Evolutionary conservation across 1,140 invertebrate species (phyloP).

Genomic region (Batillaria attramentaria): DNA sequence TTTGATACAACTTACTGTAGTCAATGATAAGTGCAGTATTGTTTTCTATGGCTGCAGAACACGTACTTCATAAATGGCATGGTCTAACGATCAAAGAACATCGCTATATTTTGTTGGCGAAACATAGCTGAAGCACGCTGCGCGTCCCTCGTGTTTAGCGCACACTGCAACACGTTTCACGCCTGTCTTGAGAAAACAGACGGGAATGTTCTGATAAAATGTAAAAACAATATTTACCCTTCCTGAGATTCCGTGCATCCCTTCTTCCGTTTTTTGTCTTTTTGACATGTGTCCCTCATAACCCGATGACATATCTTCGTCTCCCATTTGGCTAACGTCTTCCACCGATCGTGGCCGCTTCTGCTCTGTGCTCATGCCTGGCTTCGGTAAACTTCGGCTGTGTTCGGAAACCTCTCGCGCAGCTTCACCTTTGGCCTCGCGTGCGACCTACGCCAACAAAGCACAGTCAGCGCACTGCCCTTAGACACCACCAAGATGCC

Average conservation of each 20-base stretch:
- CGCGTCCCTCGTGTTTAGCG: too few relatives aligned
- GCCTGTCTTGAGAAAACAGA: too few relatives aligned
- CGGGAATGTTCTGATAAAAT: too few relatives aligned
- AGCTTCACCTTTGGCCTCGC: not conserved
- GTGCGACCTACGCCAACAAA: not conserved
- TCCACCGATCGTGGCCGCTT: slow-evolving; percentile 18
- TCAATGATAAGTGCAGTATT: too few relatives aligned
- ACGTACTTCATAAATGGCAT: too few relatives aligned
- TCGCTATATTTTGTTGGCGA: too few relatives aligned
- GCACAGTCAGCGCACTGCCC: not conserved
- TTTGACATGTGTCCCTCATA: slow-evolving; percentile 68
- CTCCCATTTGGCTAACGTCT: slow-evolving; percentile 23
- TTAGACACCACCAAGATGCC: slow-evolving; percentile 10
- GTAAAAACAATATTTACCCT: too few relatives aligned
- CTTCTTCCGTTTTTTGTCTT: slow-evolving; percentile 66
- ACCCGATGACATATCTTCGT: slow-evolving; percentile 49
- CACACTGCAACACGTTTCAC: too few relatives aligned
- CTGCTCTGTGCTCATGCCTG: slow-evolving; percentile 15
- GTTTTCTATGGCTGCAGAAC: too few relatives aligned
- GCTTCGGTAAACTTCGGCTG: slow-evolving; percentile 27
- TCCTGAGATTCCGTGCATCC: slow-evolving; percentile 48
- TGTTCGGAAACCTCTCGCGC: slow-evolving; percentile 11
- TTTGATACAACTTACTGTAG: too few relatives aligned
- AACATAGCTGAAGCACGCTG: too few relatives aligned
- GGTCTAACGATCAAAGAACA: too few relatives aligned